Evolutionary conservation across 2,888 invertebrate genomes (phyloP), one percentile per base, ranked within the genome.

Genomic region (Nymphalis c-album): DNA sequence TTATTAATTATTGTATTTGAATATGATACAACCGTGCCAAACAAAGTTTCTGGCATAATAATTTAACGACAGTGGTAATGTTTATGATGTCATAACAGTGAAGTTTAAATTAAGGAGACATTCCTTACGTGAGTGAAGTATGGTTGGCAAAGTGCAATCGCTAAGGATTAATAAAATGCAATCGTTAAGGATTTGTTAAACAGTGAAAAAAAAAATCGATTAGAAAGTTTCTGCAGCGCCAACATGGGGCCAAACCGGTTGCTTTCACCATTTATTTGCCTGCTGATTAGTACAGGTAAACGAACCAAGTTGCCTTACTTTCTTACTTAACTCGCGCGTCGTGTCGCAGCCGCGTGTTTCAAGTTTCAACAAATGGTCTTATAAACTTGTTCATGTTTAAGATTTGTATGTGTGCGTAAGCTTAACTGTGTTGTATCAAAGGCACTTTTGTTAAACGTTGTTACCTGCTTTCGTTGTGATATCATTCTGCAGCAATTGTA

Each of bases 261-360:
- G 87, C 88, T 91, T 90, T 91, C 90, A 85, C 90, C 86, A 79
- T 83, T 88, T 82, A 84, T 83, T 83, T 83, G 88, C 85, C 82
- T 90, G 86, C 81, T 90, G 85, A 86, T 90, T 83, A 90, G 88
- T 85, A 82, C 90, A 88, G 91, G 91, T 92, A 91, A 91, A 90
- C 84, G 85, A 80, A 78, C 73, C 73, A 74, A 75, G 82, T 80
- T 82, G 77, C 84, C 81, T 73, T 85, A 84, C 77, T 86, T 85
- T 86, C 87, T 87, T 88, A 88, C 79, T 88, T 87, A 77, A 76
- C 76, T 77, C 79, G 77, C 75, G 68, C 75, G 72, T 74, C 76
- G 70, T 63, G 65, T 66, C 70, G 57, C 71, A 62, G 71, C 73
- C 71, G 71, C 67, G 68, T 67, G 73, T 69, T 69, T 67, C 69